phyloP scores from a whole-genome alignment of 2,797 vertebrate species.

The Tenualosa ilisha region DNA sequence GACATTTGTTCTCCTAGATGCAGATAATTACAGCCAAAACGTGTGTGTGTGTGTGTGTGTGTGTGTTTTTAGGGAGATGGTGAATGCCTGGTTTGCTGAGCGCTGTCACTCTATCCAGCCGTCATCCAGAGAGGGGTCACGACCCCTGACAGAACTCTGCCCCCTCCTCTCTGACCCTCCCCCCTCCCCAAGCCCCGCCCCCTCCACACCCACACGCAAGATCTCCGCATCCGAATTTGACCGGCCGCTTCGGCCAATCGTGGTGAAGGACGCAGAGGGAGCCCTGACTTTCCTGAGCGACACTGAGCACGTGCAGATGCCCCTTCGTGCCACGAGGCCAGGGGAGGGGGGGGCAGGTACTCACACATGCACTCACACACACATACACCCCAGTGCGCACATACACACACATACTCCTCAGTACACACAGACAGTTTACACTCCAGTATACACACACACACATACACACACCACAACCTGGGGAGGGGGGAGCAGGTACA shows the following conservation, averaged over 20 bases:
- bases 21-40: neutral
- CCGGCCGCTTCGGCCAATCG: slow-evolving; percentile 90
- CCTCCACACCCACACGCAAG: slow-evolving; percentile 84
- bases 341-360: slow-evolving; percentile 46
- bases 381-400: slow-evolving; percentile 48
- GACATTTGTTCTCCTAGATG: too few species aligned
- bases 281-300: slow-evolving; percentile 88
- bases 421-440: neutral
- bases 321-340: slow-evolving; percentile 50
- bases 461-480: neutral
- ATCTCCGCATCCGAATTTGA: slow-evolving; percentile 97
- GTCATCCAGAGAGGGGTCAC: slow-evolving; percentile 71
- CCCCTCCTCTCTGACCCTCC: slow-evolving; percentile 46
- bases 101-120: slow-evolving; percentile 88
- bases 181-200: slow-evolving; percentile 67
- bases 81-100: slow-evolving; percentile 98
- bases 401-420: neutral
- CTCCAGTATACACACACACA: neutral
- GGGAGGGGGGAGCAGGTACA: neutral
- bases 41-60: slow-evolving; percentile 26
- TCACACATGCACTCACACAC: neutral
- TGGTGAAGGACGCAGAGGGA: slow-evolving; percentile 92
- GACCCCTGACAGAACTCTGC: slow-evolving; percentile 55
- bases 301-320: slow-evolving; percentile 64
- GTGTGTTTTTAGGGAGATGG: slow-evolving; percentile 86